Evolutionary conservation across 1,140 invertebrate genomes (phyloP), one percentile per base, ranked within the genome.

Genomic region (Dendrolimus kikuchii): DNA sequence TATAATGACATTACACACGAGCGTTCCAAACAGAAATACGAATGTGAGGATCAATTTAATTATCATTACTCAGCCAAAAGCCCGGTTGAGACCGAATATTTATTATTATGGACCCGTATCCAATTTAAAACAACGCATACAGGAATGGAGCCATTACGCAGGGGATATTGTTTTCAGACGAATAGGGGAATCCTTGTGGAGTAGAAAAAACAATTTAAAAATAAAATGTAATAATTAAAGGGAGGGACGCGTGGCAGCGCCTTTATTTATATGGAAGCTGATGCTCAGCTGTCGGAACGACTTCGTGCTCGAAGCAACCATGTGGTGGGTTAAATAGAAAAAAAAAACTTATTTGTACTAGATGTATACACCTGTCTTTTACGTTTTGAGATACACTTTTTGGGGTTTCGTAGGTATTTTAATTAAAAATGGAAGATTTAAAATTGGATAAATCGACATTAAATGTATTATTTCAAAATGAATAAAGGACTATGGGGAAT

Each of bases 191-290:
- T 77, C 62, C 69, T 75, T 69, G 71, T 73, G 73, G 70, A 74
- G 66, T 47, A 76, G 77, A 86, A 86, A 86, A 86, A 84, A 86
- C 79, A 81, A 81, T 86, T 86, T 82, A 84, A 86, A 86, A 86
- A 86, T 86, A 86, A 86, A 86, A 84, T 86, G 79, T 74, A 84
- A 78, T 85, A 84, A 82, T 86, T 82, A 81, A 81, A 77, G 77
- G 74, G 75, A 80, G 77, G 74, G 76, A 58, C 82, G 82, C 83
- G 81, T 77, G 79, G 66, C 64, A 71, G 62, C 64, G 58, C 57
- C 72, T 68, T 76, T 83, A 81, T 86, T 81, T 82, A 83, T 82
- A 80, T 71, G 68, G 42, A 56, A 51, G 63, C 62, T 81, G 42
- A 56, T 52, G 63, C 62, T 81, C 82, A 86, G 82, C 82, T 86